Conservation (phyloP, 1,140 invertebrate genomes). For the Drosophila truncata region DNA sequence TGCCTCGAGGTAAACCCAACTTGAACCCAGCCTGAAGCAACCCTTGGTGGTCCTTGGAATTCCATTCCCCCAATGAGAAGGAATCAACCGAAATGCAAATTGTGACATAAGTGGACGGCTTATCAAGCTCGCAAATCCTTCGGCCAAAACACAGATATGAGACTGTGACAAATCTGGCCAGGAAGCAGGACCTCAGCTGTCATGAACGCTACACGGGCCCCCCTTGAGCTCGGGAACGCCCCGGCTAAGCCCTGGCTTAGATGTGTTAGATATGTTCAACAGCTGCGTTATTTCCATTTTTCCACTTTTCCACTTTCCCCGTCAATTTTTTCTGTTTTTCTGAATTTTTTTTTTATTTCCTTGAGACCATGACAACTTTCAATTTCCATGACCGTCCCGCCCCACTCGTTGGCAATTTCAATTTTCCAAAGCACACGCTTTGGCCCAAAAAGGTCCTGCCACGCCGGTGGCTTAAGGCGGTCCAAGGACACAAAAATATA, state of each 20-base stretch:
- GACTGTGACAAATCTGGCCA: conserved; percentile 69
- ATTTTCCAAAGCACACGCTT: conserved; percentile 60
- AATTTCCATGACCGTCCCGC: conserved; percentile 60
- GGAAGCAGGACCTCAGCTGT: conserved; percentile 64
- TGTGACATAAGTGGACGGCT: conserved; percentile 66
- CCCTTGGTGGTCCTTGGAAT: background rate
- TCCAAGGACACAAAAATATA: conserved; percentile 30
- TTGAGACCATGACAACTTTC: conserved; percentile 73
- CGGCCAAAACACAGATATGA: conserved; percentile 50
- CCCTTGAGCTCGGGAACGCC: conserved; percentile 33
- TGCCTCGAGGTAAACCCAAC: background rate
- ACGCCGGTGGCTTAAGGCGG: conserved; percentile 69
- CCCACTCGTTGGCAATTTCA: conserved; percentile 61
- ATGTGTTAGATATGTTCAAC: conserved; percentile 82
- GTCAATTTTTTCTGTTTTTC: conserved; percentile 5
- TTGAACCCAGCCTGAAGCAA: too few relatives aligned
- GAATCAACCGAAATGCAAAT: conserved; percentile 55
- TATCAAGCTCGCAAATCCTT: conserved; percentile 56
- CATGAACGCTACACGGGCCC: conserved; percentile 28
- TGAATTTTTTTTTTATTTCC: conserved; percentile 24
- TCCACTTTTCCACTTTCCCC: conserved; percentile 17
- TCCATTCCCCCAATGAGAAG: background rate
- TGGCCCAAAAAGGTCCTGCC: conserved; percentile 35
- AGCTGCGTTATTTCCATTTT: conserved; percentile 75
- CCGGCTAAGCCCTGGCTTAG: conserved; percentile 72